Conservation (phyloP, 2,888 invertebrate species). For the Dinocampus coccinellae region DNA sequence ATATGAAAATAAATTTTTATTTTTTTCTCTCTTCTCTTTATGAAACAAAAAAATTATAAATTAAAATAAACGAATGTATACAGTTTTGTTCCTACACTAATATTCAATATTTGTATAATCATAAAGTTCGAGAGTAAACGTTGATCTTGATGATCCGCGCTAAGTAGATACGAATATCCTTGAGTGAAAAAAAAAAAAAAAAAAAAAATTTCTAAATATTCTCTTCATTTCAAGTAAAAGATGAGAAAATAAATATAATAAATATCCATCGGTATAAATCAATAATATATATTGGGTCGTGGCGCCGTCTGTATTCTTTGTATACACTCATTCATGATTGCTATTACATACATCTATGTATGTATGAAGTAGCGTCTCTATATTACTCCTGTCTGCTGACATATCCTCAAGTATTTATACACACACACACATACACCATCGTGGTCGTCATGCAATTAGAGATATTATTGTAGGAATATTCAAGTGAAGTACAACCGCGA, state of each 20-base stretch:
- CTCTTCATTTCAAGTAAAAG: background rate
- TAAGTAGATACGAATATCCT: conserved; percentile 14
- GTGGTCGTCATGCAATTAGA: conserved; percentile 33
- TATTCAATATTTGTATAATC: background rate
- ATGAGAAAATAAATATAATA: background rate
- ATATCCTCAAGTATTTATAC: conserved; percentile 6
- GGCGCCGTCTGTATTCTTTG: conserved; percentile 17
- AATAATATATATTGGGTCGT: conserved; percentile 20
- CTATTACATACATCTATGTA: background rate
- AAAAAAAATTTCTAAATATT: no score
- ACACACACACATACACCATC: no score
- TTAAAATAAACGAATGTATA: background rate
- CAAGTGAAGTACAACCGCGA: conserved; percentile 9
- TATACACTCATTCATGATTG: background rate
- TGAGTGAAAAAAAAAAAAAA: no score
- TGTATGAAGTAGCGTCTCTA: background rate
- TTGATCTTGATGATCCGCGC: background rate
- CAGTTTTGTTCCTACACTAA: background rate
- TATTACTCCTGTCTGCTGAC: background rate
- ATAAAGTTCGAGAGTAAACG: background rate
- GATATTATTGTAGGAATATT: conserved; percentile 31
- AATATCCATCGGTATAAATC: background rate
- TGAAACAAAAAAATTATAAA: no score
- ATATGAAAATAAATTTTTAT: background rate
- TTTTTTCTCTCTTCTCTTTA: no score